Evolutionary conservation across 2,888 invertebrate genomes (phyloP), one percentile per base, ranked within the genome.

Genomic region (Zygogramma bicolorata): DNA sequence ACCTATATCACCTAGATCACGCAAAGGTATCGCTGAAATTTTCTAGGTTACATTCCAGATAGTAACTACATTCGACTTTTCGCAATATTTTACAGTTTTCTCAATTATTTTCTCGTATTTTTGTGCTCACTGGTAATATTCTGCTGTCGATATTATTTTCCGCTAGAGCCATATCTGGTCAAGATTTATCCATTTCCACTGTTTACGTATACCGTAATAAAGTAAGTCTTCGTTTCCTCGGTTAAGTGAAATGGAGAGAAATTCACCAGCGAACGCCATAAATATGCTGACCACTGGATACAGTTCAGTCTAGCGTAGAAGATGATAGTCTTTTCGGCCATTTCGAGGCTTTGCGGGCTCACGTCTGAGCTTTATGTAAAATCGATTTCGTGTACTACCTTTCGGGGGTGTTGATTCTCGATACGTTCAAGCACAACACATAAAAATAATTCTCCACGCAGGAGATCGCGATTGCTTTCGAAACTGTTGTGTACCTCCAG

Each of bases 261-360:
- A 53, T 53, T 25, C 25, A 10, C 13, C 31, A 34, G 10, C 31
- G 46, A 69, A 70, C 78, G 80, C 76, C 81, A 82, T 84, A 84
- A 84, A 84, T 84, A 83, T 83, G 81, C 77, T 79, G 80, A 77
- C 80, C 82, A 80, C 77, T 80, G 83, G 84, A 84, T 84, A 81
- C 83, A 78, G 76, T 73, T 78, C 77, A 79, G 81, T 79, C 80
- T 69, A 77, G 77, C 78, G 79, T 79, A 80, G 83, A 81, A 84
- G 84, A 85, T 83, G 85, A 84, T 83, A 82, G 84, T 83, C 83
- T 84, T 85, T 85, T 84, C 80, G 82, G 83, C 84, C 83, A 84
- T 85, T 85, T 84, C 80, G 83, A 77, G 83, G 84, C 84, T 85
- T 73, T 76, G 65, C 75, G 46, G 62, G 71, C 70, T 76, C 73